Evolutionary conservation across 2,113 vertebrate species (phyloP).

Genomic region (Chloroceryle aenea): DNA sequence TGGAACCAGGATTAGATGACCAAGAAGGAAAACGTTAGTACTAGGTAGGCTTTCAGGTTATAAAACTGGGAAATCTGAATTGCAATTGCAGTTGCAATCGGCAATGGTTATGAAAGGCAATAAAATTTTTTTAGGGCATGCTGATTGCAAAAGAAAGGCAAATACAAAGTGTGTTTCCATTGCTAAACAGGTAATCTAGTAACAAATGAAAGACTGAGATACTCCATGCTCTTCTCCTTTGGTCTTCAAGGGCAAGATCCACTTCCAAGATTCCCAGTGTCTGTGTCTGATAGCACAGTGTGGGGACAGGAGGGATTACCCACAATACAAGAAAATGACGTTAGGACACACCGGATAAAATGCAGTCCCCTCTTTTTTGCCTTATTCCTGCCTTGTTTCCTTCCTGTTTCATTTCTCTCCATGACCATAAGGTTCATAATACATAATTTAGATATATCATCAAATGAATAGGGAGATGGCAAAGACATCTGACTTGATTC

Average conservation of each 20-base stretch:
- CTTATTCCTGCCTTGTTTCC: not conserved
- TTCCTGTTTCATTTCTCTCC: not conserved
- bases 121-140: not conserved
- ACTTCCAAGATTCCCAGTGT: not conserved
- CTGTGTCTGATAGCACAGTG: not conserved
- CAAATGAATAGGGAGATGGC: not conserved
- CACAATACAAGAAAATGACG: not conserved
- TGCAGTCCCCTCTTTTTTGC: not conserved
- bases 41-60: not conserved
- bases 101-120: not conserved
- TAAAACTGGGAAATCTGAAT: not conserved
- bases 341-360: not conserved
- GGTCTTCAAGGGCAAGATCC: not conserved
- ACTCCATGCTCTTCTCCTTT: not conserved
- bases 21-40: not conserved
- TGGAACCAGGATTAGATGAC: not conserved
- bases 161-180: fast-evolving
- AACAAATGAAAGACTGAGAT: not conserved
- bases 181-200: not conserved
- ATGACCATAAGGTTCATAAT: not conserved
- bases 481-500: not conserved
- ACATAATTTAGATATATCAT: not conserved
- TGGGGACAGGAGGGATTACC: not conserved
- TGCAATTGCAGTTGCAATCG: not conserved
- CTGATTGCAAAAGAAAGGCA: not conserved